Conservation (phyloP, 2,888 invertebrate genomes). For the Rhabditoides inermis region DNA sequence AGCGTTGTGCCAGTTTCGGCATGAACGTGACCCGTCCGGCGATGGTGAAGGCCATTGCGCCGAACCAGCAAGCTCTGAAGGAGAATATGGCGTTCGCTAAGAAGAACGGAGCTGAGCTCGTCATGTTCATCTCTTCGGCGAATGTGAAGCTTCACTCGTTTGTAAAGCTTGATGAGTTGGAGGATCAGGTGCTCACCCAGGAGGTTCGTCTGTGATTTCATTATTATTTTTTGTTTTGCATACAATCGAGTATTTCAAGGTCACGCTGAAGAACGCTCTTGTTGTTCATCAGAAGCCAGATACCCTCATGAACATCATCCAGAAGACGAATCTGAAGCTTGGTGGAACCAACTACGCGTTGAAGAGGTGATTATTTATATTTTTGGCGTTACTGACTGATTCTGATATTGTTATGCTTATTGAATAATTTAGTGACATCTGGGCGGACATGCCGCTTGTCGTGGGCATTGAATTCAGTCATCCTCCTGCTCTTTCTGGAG, state of each 20-base stretch:
- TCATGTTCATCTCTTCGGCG: constrained; percentile 4
- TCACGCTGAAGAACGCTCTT: constrained; percentile 1
- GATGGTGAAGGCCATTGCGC: no score
- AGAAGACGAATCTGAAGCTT: constrained; percentile 7
- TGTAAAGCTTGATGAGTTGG: constrained; percentile 1
- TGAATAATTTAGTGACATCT: no score
- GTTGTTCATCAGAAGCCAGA: neutral
- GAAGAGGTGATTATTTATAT: no score
- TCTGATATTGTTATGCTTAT: no score
- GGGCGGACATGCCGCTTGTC: neutral
- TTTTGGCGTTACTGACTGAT: no score
- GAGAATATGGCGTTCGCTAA: no score
- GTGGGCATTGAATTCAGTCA: constrained; percentile 5
- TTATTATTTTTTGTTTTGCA: no score
- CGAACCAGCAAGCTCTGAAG: no score
- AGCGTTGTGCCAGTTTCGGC: no score
- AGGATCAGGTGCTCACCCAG: constrained; percentile 4
- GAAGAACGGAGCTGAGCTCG: neutral
- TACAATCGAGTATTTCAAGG: no score
- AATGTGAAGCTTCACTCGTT: constrained; percentile 3
- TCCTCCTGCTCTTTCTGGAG: constrained; percentile 1
- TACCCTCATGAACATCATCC: constrained; percentile 4
- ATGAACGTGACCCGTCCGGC: no score
- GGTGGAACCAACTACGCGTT: constrained; percentile 2
- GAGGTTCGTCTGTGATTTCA: no score